Conservation (phyloP, 2,797 vertebrate genomes). For the Artibeus lituratus region DNA sequence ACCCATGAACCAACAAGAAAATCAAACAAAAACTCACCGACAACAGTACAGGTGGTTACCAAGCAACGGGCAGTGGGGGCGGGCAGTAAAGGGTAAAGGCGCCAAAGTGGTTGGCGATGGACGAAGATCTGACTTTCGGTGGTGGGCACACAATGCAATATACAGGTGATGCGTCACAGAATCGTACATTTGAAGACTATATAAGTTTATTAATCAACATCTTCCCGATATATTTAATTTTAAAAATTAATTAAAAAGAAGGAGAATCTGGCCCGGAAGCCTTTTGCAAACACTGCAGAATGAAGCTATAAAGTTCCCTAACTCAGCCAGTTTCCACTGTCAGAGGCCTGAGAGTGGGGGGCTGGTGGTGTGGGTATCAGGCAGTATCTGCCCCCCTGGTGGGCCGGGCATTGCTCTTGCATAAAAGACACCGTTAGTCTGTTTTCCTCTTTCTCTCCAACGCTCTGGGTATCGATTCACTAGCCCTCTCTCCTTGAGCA, state of each 20-base stretch:
- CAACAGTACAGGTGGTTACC: not conserved
- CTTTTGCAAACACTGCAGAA: not conserved
- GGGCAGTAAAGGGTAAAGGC: not conserved
- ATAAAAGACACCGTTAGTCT: not conserved
- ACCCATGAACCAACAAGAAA: not conserved
- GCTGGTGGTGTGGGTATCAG: fast-evolving
- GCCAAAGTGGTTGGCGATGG: too few species aligned
- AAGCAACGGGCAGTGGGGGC: too few species aligned
- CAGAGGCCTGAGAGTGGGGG: not conserved
- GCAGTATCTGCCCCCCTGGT: not conserved
- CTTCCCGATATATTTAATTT: not conserved
- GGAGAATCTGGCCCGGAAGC: not conserved
- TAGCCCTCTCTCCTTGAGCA: not conserved
- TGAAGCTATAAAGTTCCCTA: not conserved
- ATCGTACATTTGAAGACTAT: not conserved
- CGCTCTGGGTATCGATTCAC: not conserved
- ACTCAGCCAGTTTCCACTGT: not conserved
- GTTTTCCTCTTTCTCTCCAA: not conserved
- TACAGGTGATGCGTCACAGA: not conserved
- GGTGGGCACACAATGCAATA: not conserved
- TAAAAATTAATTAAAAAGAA: not conserved
- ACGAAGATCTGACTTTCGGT: not conserved
- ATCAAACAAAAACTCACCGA: not conserved
- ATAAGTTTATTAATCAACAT: not conserved
- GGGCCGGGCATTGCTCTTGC: not conserved